These are phyloP conservation scores for Drosophila siamana DNA, from an alignment of 2,888 invertebrate species.

Conservation along the genomic window DNA sequence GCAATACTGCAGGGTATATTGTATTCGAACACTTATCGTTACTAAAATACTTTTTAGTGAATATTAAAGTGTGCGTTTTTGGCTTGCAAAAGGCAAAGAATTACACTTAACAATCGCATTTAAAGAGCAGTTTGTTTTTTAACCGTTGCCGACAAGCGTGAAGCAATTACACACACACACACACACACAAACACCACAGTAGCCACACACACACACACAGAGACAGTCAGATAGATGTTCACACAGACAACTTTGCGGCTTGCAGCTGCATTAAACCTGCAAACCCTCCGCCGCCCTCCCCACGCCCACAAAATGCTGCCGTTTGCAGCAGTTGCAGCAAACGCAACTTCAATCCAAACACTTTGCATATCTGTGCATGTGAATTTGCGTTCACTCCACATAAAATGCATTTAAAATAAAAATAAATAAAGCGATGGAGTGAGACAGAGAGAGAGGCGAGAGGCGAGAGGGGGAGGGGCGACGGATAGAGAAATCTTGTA, in stretches of 20 bases:
- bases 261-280: constrained; percentile 53
- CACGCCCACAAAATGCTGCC: background rate
- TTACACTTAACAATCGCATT: constrained; percentile 22
- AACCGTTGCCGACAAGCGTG: constrained; percentile 33
- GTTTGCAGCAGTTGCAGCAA: constrained; percentile 22
- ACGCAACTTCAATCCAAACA: constrained; percentile 71
- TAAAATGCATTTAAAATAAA: constrained; percentile 56
- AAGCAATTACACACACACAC: constrained; percentile 15
- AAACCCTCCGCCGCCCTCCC: no score
- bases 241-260: constrained; percentile 40
- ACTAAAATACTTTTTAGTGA: background rate
- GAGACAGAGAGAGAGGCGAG: constrained; percentile 3
- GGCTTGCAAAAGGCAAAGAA: background rate
- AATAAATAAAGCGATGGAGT: constrained; percentile 26
- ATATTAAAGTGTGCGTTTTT: constrained; percentile 5
- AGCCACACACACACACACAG: constrained; percentile 1
- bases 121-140: constrained; percentile 42
- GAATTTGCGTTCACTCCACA: constrained; percentile 30
- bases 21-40: background rate
- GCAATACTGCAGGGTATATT: no score
- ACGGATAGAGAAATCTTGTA: constrained; percentile 66
- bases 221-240: constrained; percentile 13
- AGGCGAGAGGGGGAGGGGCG: constrained; percentile 8
- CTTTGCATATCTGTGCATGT: constrained; percentile 45
- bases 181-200: constrained; percentile 6